A percentile compares a stretch with the other conserved stretches of the same genome.
Evolutionary conservation across 1,140 invertebrate genomes (phyloP).

Genomic region (Drosophila carrolli): DNA sequence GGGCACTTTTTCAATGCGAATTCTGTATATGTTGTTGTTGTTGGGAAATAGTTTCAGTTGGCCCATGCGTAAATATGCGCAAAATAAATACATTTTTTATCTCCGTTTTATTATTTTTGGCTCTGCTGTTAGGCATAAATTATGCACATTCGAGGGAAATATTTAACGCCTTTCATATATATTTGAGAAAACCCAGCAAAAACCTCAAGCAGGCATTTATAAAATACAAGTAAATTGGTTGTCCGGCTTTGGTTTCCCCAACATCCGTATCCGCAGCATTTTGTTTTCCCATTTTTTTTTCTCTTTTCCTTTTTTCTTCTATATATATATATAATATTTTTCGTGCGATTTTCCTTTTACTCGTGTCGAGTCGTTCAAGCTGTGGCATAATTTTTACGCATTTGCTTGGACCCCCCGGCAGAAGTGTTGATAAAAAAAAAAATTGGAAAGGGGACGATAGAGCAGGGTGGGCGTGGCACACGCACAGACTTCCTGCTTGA

Average conservation of each 20-base stretch:
- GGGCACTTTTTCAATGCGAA: conserved; percentile 36
- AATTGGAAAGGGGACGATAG: conserved; percentile 2
- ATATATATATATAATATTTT: conserved; percentile 6
- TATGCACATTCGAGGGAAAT: conserved; percentile 51
- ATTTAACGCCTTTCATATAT: conserved; percentile 59
- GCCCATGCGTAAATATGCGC: conserved; percentile 58
- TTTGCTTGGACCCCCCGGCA: conserved; percentile 42
- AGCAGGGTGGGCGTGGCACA: conserved; percentile 34
- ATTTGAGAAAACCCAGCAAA: conserved; percentile 20
- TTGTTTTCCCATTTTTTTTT: conserved; percentile 32
- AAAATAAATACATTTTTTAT: conserved; percentile 64
- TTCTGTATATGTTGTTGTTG: neutral
- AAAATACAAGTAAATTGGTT: conserved; percentile 68
- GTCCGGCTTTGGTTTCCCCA: conserved; percentile 42
- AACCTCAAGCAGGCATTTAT: conserved; percentile 51
- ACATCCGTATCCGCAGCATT: conserved; percentile 18
- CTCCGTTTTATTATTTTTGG: conserved; percentile 44
- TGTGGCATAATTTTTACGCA: conserved; percentile 70
- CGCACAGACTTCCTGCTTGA: conserved; percentile 41
- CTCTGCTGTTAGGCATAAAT: conserved; percentile 55
- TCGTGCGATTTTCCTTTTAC: conserved; percentile 31
- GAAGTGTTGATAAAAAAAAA: conserved; percentile 40
- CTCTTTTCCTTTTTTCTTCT: conserved; percentile 14
- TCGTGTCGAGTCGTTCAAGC: conserved; percentile 52
- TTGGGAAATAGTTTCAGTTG: conserved; percentile 49